A percentile compares a stretch with the other conserved stretches of the same genome.
phyloP scores from a whole-genome alignment of 2,797 vertebrate genomes.

The Poecile montanus region DNA sequence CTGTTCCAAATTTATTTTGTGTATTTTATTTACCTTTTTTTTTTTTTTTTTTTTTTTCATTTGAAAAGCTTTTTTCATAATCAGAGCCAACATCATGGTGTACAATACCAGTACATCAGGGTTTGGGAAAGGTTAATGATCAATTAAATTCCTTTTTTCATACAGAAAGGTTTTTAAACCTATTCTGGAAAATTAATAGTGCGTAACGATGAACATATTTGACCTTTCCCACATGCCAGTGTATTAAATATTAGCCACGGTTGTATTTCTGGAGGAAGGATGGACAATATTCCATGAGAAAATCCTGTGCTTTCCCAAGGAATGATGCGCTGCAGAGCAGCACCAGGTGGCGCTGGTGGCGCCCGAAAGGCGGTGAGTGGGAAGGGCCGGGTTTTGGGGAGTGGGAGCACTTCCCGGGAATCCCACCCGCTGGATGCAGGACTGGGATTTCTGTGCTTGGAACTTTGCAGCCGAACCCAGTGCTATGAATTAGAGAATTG shows the following conservation, averaged over 20 bases:
- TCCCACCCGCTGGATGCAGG: background rate
- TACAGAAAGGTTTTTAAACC: background rate
- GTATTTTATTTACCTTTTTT: background rate
- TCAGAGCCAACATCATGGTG: background rate
- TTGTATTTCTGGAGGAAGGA: background rate
- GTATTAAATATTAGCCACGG: background rate
- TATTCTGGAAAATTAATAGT: background rate
- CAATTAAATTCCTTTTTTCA: background rate
- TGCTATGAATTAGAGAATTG: background rate
- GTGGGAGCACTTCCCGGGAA: background rate
- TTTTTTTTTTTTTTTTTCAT: background rate
- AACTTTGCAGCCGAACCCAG: background rate
- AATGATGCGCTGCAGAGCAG: background rate
- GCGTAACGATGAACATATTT: background rate
- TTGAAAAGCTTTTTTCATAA: background rate
- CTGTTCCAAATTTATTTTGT: background rate
- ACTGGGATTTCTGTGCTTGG: background rate
- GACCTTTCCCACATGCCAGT: background rate
- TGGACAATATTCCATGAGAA: background rate
- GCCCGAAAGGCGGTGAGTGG: background rate
- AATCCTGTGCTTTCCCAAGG: background rate
- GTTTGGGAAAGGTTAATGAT: background rate
- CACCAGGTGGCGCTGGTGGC: conserved; percentile 40
- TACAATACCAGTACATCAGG: background rate
- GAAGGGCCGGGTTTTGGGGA: background rate